Evolutionary conservation across 1,140 invertebrate genomes (phyloP).

Genomic region (Laodelphax striatellus): DNA sequence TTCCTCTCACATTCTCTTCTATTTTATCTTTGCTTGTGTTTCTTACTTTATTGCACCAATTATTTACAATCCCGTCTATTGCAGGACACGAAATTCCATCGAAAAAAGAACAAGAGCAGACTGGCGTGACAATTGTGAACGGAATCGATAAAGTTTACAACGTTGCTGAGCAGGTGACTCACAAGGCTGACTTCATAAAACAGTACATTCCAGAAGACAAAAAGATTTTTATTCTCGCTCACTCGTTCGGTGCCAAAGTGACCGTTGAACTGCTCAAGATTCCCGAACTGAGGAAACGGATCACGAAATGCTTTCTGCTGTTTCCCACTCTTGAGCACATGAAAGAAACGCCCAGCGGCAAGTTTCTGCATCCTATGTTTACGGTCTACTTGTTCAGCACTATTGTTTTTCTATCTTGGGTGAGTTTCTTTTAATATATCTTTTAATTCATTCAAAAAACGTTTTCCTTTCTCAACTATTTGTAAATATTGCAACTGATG

Average conservation of each 20-base stretch:
- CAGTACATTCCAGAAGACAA: conserved; percentile 51
- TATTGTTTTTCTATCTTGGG: too few relatives aligned
- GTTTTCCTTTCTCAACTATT: too few relatives aligned
- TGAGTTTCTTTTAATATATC: too few relatives aligned
- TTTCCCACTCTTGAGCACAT: conserved; percentile 74
- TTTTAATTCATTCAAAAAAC: too few relatives aligned
- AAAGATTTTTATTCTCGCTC: conserved; percentile 59
- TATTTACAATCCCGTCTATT: background rate
- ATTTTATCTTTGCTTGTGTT: too few relatives aligned
- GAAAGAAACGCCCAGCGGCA: conserved; percentile 54
- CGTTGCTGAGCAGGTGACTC: background rate
- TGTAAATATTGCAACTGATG: too few relatives aligned
- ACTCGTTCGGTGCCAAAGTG: conserved; percentile 74
- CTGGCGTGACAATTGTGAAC: too few relatives aligned
- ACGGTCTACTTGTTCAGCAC: too few relatives aligned
- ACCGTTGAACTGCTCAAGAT: conserved; percentile 55
- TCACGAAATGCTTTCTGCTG: conserved; percentile 50
- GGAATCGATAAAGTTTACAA: background rate
- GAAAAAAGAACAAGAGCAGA: background rate
- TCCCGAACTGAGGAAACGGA: conserved; percentile 32
- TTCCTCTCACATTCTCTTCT: too few relatives aligned
- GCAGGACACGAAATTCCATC: background rate
- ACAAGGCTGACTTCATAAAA: conserved; percentile 48
- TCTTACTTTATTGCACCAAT: too few relatives aligned
- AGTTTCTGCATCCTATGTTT: conserved; percentile 26